Base-by-base conservation (phyloP, 1,140 invertebrate species). In the Cyclina sinensis region DNA sequence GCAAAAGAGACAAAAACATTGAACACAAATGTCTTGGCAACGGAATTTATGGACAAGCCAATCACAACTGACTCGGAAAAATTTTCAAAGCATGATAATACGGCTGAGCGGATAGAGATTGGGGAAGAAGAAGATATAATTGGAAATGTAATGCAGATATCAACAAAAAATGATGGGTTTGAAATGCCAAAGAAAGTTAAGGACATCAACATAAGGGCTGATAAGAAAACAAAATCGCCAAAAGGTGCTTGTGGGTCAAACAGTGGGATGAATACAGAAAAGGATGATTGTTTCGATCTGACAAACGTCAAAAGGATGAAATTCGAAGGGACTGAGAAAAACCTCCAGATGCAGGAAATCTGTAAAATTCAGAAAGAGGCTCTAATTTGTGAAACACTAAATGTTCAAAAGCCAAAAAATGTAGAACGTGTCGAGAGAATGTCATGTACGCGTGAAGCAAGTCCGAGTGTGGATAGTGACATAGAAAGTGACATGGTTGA, bases 1-100 rank as follows among this genome's bases (percentile, higher is more conserved):
- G 94, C 96, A 21, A 97, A 97, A 93, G 96, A 97, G 88, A 96
- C 96, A 0, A 97, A 97, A 94, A 97, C 96, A 9, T 96, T 96
- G 37, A 97, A 97, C 92, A 96, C 96, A 0, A 97, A 97, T 94
- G 97, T 97, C 37, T 93, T 97, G 14, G 96, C 96, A 2, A 96
- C 95, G 0, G 95, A 96, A 74, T 94, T 95, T 88, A 96, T 96
- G 76, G 96, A 96, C 83, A 90, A 91, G 24, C 62, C 73, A 12
- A 82, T 91, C 16, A 94, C 96, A 89, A 97, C 96, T 80, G 97
- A 97, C 93, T 97, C 97, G 0, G 96, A 97, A 87, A 97, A 97
- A 90, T 97, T 96, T 95, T 96, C 97, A 0, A 95, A 95, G 86
- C 95, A 90, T 35, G 90, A 92, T 16, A 92, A 91, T 35, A 85